Base-by-base conservation (phyloP, 2,113 vertebrate species). In the Aptenodytes forsteri region DNA sequence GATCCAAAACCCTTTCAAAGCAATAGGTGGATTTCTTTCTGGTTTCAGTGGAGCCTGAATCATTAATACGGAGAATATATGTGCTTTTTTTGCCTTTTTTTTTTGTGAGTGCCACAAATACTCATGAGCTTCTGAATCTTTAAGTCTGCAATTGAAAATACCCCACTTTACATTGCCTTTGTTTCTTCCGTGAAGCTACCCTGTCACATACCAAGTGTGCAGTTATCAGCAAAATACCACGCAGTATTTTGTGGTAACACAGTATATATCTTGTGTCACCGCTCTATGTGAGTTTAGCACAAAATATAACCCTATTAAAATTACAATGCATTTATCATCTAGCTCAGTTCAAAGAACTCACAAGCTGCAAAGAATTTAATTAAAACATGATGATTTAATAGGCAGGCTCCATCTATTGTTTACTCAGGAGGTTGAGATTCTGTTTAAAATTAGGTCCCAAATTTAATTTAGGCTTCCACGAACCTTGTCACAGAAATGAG, bases 381-480 rank as follows among this genome's bases (percentile, higher is more conserved):
- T 98, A 98, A 98, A 98, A 97, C 96, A 95, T 97, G 97, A 98
- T 98, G 98, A 98, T 98, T 98, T 98, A 98, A 98, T 97, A 96
- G 98, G 98, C 95, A 95, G 77, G 67, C 86, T 97, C 97, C 84
- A 84, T 97, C 97, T 95, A 97, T 93, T 97, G 86, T 97, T 98
- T 98, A 97, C 96, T 97, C 97, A 80, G 75, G 97, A 97, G 98
- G 96, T 84, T 97, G 91, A 98, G 92, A 97, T 97, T 97, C 97
- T 94, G 96, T 98, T 98, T 96, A 97, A 97, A 98, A 94, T 85
- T 80, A 76, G 94, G 93, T 78, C 97, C 95, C 96, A 96, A 95
- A 97, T 97, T 98, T 97, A 97, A 97, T 98, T 97, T 96, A 94
- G 95, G 93, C 30, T 98, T 96, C 93, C 69, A 89, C 89, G 89